A percentile compares a stretch with the other conserved stretches of the same genome.
Evolutionary conservation across 2,797 vertebrate genomes (phyloP).

Genomic region (Sebastes miniatus): DNA sequence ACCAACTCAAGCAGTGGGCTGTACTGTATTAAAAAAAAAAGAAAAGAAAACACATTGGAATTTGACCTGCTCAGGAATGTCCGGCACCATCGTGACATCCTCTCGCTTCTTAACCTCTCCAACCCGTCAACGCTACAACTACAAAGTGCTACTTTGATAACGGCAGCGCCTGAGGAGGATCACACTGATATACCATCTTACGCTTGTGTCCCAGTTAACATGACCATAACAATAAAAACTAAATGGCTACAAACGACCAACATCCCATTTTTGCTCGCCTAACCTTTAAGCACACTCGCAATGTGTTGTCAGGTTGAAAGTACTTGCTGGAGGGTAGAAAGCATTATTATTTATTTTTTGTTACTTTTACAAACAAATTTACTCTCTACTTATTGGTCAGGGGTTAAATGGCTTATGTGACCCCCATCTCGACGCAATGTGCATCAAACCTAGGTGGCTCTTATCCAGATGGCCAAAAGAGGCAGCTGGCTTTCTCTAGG

Average conservation of each 20-base stretch:
- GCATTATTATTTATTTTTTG: constrained; percentile 64
- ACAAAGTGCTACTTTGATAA: constrained; percentile 85
- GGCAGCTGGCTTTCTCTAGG: constrained; percentile 73
- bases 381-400: constrained; percentile 86
- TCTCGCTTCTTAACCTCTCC: constrained; percentile 66
- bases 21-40: constrained; percentile 13
- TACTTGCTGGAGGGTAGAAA: constrained; percentile 87
- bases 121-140: constrained; percentile 74
- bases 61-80: constrained; percentile 77
- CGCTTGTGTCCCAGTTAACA: constrained; percentile 85
- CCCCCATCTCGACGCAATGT: constrained; percentile 86
- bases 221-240: constrained; percentile 92
- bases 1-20: neutral
- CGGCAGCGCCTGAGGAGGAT: constrained; percentile 88
- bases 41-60: constrained; percentile 41
- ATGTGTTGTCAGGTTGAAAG: constrained; percentile 79
- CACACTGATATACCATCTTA: constrained; percentile 85
- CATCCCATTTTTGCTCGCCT: constrained; percentile 89
- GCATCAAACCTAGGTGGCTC: constrained; percentile 73
- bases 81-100: constrained; percentile 67
- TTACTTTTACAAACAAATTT: constrained; percentile 84
- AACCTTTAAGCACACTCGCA: constrained; percentile 91
- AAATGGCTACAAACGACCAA: constrained; percentile 79
- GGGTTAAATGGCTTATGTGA: constrained; percentile 81
- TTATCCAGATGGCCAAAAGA: constrained; percentile 77